These are phyloP conservation scores for Anoplius nigerrimus DNA, from an alignment of 2,888 invertebrate species.

Conservation along the genomic window DNA sequence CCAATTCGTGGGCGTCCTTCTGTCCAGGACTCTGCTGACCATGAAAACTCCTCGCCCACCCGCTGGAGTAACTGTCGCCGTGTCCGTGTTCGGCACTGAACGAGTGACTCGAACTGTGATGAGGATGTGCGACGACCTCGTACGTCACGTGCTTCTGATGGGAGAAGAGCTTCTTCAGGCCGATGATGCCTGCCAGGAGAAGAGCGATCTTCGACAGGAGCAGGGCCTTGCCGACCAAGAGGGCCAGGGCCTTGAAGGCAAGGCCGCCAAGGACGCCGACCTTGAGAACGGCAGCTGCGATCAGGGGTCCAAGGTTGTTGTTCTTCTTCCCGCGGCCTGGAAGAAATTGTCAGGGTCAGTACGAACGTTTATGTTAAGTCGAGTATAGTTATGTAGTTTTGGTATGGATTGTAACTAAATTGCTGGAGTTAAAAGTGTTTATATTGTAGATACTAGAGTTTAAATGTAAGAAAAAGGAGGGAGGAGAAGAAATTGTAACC, in stretches of 20 bases:
- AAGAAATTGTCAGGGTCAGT: too few species aligned
- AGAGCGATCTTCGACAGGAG: slow-evolving; percentile 90
- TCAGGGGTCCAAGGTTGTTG: slow-evolving; percentile 83
- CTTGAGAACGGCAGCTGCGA: slow-evolving; percentile 87
- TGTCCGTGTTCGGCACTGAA: slow-evolving; percentile 72
- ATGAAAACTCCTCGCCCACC: slow-evolving; percentile 79
- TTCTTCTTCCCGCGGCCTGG: slow-evolving; percentile 84
- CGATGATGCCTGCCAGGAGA: slow-evolving; percentile 86
- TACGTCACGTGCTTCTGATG: slow-evolving; percentile 85
- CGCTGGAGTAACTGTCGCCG: slow-evolving; percentile 78
- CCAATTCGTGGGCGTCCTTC: slow-evolving; percentile 78
- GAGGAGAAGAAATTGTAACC: too few species aligned
- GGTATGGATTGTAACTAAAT: too few species aligned
- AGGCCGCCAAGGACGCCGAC: slow-evolving; percentile 87
- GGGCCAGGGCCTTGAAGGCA: slow-evolving; percentile 86
- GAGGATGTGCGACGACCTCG: slow-evolving; percentile 85
- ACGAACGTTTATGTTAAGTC: too few species aligned
- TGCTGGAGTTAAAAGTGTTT: too few species aligned
- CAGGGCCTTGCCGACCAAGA: slow-evolving; percentile 90
- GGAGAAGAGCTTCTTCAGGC: slow-evolving; percentile 87
- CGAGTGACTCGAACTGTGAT: slow-evolving; percentile 78
- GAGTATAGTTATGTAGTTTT: too few species aligned
- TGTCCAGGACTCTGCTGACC: slow-evolving; percentile 71
- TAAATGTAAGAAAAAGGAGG: too few species aligned
- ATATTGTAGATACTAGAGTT: too few species aligned